Base-by-base conservation (phyloP, 2,113 vertebrate genomes). In the Fulmarus glacialis region DNA sequence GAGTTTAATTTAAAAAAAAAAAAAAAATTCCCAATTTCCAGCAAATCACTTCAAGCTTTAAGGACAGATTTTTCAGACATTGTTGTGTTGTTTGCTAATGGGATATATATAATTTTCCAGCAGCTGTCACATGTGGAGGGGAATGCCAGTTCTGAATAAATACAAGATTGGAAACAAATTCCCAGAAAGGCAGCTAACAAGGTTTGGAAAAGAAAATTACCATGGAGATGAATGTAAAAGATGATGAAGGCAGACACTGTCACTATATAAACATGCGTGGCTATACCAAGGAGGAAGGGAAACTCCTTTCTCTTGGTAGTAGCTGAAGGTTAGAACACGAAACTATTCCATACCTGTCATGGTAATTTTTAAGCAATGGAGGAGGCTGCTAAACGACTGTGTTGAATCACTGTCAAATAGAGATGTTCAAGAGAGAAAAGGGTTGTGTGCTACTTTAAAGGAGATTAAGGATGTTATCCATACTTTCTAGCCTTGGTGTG, bases 221-320 rank as follows among this genome's bases (percentile, higher is more conserved):
- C 50, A 74, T 60, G 82, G 94, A 90, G 77, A 96, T 86, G 73
- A 63, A 60, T 80, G 92, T 94, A 47, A 68, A 64, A 91, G 93
- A 58, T 93, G 87, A 88, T 89, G 90, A 60, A 95, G 78, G 88
- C 60, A 58, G 91, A 75, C 62, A 20, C 63, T 27, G 60, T 27
- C 73, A 5, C 62, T 55, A 9, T 55, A 53, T 73, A 75, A 90
- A 82, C 84, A 82, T 6, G n/a, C 4, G 8, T 56, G 64, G 43
- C 42, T 92, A 4, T 40, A 30, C 15, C 27, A 4, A 42, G 81
- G 81, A 79, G 79, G 90, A 53, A 72, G 59, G 64, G 63, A 71
- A 70, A 24, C 40, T 15, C 11, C 71, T 72, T 91, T 34, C 48
- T 87, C 70, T 21, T 42, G 50, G 56, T 48, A 12, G 87, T 66